Conservation (phyloP, 2,797 vertebrate species). For the Squalus acanthias region DNA sequence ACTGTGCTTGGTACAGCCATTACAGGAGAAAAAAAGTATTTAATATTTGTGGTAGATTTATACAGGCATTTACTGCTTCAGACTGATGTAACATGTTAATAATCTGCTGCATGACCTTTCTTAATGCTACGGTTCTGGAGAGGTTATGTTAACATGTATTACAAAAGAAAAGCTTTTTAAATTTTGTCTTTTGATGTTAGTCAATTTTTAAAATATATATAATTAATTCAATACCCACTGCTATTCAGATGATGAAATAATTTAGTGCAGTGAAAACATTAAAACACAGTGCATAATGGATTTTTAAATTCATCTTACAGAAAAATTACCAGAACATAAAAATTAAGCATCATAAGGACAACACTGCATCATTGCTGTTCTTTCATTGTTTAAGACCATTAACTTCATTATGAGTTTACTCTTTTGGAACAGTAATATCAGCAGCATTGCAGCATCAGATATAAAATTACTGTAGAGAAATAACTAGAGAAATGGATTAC, state of each 20-base stretch:
- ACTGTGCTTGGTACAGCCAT: not conserved
- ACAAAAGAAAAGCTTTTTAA: constrained; percentile 2
- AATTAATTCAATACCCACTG: not conserved
- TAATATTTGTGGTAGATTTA: not conserved
- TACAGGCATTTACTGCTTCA: not conserved
- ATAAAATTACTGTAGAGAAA: not conserved
- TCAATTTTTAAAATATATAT: not conserved
- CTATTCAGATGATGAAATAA: not conserved
- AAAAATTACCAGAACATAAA: not conserved
- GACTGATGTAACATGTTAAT: constrained; percentile 30
- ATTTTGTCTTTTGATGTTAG: constrained; percentile 7
- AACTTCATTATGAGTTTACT: not conserved
- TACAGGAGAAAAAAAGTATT: not conserved
- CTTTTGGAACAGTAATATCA: not conserved
- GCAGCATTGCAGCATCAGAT: not conserved
- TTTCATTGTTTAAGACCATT: not conserved
- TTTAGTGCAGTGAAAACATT: not conserved
- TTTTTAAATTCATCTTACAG: not conserved
- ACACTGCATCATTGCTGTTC: not conserved
- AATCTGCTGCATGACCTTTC: constrained; percentile 1
- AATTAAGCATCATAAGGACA: not conserved
- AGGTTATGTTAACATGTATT: not conserved
- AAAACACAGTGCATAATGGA: not conserved
- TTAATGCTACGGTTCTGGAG: not conserved
- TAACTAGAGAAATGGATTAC: not conserved